Conservation (phyloP, 2,113 vertebrate species). For the Perca schrenkii region DNA sequence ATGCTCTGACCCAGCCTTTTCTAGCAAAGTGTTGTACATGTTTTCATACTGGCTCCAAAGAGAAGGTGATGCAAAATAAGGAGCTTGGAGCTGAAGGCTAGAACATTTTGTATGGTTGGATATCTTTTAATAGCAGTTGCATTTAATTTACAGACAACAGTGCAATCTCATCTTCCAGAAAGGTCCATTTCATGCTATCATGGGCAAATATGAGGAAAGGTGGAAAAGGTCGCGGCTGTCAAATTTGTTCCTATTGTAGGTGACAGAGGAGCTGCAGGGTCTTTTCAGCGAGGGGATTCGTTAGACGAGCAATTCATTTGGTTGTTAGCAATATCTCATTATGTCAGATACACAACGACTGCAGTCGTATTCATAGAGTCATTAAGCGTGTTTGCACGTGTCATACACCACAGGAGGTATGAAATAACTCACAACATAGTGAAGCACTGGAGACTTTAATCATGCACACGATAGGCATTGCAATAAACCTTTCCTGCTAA, state of each 20-base stretch:
- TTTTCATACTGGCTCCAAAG: neutral
- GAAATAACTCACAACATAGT: conserved; percentile 45
- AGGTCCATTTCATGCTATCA: conserved; percentile 37
- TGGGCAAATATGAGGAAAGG: conserved; percentile 33
- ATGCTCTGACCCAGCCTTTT: conserved; percentile 12
- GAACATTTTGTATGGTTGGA: neutral
- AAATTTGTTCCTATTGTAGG: conserved; percentile 68
- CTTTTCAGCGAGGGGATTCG: conserved; percentile 62
- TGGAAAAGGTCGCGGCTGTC: conserved; percentile 63
- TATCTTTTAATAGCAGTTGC: conserved; percentile 30
- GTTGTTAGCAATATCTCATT: conserved; percentile 71
- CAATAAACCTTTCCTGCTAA: neutral
- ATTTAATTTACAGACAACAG: conserved; percentile 38
- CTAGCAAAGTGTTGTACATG: neutral
- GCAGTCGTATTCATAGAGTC: conserved; percentile 64
- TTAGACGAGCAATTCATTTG: conserved; percentile 65
- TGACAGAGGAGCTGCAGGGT: conserved; percentile 55
- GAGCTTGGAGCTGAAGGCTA: neutral
- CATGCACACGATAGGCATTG: neutral
- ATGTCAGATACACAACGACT: conserved; percentile 60
- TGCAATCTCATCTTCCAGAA: conserved; percentile 22
- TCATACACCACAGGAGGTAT: conserved; percentile 39
- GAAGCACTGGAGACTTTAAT: conserved; percentile 28
- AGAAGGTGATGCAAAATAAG: neutral
- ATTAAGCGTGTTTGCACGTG: conserved; percentile 39